Conservation (phyloP, 2,888 invertebrate genomes). For the Ashinkailepas kermadecensis region DNA sequence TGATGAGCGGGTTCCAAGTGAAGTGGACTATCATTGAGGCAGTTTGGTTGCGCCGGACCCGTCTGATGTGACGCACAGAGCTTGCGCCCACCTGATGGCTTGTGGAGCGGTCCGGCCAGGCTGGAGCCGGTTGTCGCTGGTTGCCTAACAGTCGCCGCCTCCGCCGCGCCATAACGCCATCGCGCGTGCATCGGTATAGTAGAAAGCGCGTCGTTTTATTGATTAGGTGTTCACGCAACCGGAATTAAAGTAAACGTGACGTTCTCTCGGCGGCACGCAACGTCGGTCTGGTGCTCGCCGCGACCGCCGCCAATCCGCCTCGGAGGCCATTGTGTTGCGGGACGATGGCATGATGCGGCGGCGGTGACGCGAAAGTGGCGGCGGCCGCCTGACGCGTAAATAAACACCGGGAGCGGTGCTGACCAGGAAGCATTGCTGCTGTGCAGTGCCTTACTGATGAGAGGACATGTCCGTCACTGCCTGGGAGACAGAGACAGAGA, state of each 20-base stretch:
- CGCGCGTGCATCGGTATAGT: not conserved
- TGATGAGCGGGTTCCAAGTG: not conserved
- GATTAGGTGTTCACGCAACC: conserved; percentile 8
- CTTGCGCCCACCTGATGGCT: not conserved
- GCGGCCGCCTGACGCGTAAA: no score
- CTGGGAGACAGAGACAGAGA: no score
- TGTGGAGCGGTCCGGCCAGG: not conserved
- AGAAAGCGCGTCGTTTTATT: not conserved
- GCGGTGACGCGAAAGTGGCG: no score
- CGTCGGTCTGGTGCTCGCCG: not conserved
- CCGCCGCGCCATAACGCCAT: not conserved
- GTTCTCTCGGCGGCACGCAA: not conserved
- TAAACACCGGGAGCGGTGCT: no score
- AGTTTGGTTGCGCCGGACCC: not conserved
- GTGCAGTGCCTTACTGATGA: no score
- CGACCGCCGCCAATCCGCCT: not conserved
- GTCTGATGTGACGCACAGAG: not conserved
- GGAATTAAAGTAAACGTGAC: not conserved
- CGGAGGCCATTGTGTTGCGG: not conserved
- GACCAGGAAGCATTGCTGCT: no score
- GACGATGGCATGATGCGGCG: not conserved
- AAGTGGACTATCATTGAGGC: not conserved
- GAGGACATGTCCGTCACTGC: no score
- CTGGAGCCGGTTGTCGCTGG: not conserved
- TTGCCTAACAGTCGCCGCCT: not conserved